Conservation (phyloP, 2,888 invertebrate genomes). For the Amorpha juglandis region DNA sequence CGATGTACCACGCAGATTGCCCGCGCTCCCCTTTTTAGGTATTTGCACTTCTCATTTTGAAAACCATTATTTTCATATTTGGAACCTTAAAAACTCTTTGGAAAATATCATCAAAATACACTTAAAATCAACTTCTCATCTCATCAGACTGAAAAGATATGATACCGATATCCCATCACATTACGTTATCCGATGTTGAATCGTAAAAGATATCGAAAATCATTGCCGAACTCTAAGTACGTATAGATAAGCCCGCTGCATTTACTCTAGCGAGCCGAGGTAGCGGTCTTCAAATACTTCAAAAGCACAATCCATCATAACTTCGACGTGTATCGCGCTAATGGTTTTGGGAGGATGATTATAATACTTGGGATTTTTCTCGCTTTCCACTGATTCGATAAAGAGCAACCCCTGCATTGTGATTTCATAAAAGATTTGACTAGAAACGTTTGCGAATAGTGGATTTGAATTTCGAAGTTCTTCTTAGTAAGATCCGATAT, state of each 20-base stretch:
- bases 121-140: not conserved
- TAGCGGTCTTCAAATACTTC: slow-evolving; percentile 21
- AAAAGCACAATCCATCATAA: slow-evolving; percentile 47
- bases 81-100: not conserved
- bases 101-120: not conserved
- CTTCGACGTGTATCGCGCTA: slow-evolving; percentile 47
- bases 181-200: not conserved
- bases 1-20: no score
- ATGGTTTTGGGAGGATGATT: slow-evolving; percentile 42
- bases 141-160: not conserved
- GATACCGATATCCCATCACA: slow-evolving; percentile 1
- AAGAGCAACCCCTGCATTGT: slow-evolving; percentile 24
- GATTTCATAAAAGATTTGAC: not conserved
- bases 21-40: no score
- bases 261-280: no score
- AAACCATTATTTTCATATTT: not conserved
- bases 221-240: slow-evolving; percentile 10
- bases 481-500: no score
- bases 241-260: slow-evolving; percentile 11
- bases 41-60: no score
- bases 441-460: not conserved
- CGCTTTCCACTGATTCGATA: slow-evolving; percentile 21
- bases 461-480: not conserved
- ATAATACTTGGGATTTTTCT: slow-evolving; percentile 37
- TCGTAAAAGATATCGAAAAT: slow-evolving; percentile 14